These are phyloP conservation scores for Cephus pulcher DNA, from an alignment of 2,888 invertebrate genomes.

Conservation along the genomic window DNA sequence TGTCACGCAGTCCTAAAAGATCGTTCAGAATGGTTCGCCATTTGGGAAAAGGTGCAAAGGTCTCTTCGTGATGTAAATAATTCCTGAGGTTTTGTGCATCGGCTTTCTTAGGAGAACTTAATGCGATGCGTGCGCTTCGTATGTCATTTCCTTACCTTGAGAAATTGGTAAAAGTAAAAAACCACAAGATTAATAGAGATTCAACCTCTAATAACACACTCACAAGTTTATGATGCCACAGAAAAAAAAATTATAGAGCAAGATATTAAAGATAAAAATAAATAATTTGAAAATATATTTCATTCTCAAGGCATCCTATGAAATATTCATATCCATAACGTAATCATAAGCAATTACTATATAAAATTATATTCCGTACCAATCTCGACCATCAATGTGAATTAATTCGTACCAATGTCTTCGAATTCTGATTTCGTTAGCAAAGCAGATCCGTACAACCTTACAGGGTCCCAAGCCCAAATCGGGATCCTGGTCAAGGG, in stretches of 20 bases:
- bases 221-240: background rate
- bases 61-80: background rate
- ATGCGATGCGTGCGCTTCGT: background rate
- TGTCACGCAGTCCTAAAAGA: background rate
- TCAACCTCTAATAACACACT: background rate
- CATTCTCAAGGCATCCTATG: background rate
- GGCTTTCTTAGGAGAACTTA: background rate
- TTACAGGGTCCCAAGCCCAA: background rate
- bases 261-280: background rate
- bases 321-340: background rate
- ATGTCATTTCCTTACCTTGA: background rate
- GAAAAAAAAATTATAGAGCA: background rate
- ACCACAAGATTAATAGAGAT: background rate
- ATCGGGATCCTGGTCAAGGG: conserved; percentile 1
- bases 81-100: background rate
- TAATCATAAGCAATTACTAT: background rate
- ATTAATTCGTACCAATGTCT: background rate
- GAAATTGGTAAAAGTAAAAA: background rate
- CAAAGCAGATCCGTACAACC: background rate
- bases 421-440: background rate
- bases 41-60: background rate
- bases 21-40: background rate
- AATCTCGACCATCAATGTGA: background rate
- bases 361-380: background rate
- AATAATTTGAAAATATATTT: background rate